Conservation (phyloP, 2,797 vertebrate species). For the Nasua narica region DNA sequence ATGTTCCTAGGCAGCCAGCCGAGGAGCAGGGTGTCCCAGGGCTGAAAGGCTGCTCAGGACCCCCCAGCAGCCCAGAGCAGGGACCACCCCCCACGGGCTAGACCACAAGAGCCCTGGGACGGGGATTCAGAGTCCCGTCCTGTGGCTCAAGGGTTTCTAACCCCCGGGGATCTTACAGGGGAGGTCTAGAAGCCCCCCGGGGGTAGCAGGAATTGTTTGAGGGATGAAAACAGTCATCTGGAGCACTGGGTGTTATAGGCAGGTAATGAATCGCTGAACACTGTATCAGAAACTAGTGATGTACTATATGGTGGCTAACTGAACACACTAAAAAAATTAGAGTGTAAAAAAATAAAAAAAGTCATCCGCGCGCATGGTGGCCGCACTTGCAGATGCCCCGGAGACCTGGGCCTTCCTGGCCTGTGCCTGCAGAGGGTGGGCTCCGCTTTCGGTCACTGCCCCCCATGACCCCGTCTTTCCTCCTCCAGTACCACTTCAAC, state of each 20-base stretch:
- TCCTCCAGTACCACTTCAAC: constrained; percentile 95
- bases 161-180: too few species aligned
- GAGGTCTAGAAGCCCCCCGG: not conserved
- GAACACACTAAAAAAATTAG: too few species aligned
- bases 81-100: not conserved
- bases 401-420: not conserved
- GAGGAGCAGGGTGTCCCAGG: not conserved
- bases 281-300: too few species aligned
- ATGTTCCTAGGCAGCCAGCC: not conserved
- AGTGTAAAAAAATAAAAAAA: too few species aligned
- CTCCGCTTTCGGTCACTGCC: not conserved
- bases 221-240: not conserved
- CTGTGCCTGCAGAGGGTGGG: not conserved
- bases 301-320: too few species aligned
- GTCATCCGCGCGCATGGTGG: too few species aligned
- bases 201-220: not conserved
- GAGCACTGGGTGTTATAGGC: too few species aligned
- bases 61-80: not conserved
- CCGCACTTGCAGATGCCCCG: too few species aligned
- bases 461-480: constrained; percentile 42
- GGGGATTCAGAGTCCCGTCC: not conserved
- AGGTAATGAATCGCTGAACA: too few species aligned
- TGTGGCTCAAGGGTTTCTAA: not conserved
- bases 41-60: not conserved
- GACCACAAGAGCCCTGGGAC: not conserved